Base-by-base conservation (phyloP, 2,113 vertebrate species). In the Pogonocichla stellata region DNA sequence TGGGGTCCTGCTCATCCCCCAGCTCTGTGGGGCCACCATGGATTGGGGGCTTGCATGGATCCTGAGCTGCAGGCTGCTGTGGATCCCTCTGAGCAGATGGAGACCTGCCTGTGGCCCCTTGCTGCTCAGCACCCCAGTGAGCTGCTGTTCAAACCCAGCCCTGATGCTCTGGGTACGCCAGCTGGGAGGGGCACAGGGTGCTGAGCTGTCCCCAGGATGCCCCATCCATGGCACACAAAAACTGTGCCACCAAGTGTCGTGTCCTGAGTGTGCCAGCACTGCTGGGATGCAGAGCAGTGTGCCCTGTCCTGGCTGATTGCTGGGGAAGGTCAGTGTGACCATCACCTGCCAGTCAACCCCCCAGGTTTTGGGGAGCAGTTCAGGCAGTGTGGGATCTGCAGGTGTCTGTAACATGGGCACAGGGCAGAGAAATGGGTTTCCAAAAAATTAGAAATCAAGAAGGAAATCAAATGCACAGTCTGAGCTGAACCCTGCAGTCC, bases 61-160 rank as follows among this genome's bases (percentile, higher is more conserved):
- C 22, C 34, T 0, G 0, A 14, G 4, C 1, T 1, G 2, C 60
- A 47, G 34, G 14, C 3, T 48, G 14, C 3, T 50, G 12, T 29
- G 47, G 48, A 33, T 48, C 19, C 17, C 42, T n/a, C 61, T 74
- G 74, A 33, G 19, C 88, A 54, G 23, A 8, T 14, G 17, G 53
- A 53, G 25, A n/a, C 3, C 47, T 57, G 8, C 29, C 17, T 38
- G 26, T 20, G 36, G 18, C 16, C 40, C 69, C 43, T 15, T 15
- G n/a, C 14, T 66, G 71, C 65, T 72, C 83, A 80, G 64, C 42
- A 25, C 17, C 31, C 34, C 50, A 5, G 26, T 36, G 26, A 75
- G 43, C 53, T 80, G 2, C 0, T 22, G 8, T 23, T 66, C 36
- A 31, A 36, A 14, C 45, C 24, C 1, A n/a, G 40, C 31, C 54